phyloP scores from a whole-genome alignment of 2,113 vertebrate genomes.

The Tetrao urogallus region DNA sequence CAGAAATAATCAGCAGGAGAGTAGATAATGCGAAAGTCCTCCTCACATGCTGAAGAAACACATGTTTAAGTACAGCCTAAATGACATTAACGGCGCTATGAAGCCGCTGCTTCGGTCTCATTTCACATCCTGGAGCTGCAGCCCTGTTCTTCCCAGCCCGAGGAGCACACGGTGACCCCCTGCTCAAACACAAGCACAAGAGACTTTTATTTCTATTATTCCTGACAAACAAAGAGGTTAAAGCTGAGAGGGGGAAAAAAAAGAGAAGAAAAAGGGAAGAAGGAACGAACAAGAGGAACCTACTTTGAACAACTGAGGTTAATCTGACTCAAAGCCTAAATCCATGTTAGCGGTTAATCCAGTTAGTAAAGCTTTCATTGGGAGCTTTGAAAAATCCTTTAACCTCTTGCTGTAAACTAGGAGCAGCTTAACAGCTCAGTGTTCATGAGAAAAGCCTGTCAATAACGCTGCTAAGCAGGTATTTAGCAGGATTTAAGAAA shows the following conservation, averaged over 20 bases:
- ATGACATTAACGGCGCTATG: not conserved
- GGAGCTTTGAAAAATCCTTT: conserved; percentile 78
- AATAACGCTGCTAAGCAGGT: conserved; percentile 55
- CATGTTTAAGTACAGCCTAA: not conserved
- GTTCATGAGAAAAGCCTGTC: conserved; percentile 64
- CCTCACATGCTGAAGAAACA: not conserved
- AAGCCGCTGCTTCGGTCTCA: not conserved
- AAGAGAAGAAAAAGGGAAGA: conserved; percentile 25
- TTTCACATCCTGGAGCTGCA: not conserved
- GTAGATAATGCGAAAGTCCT: not conserved
- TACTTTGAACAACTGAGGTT: conserved; percentile 68
- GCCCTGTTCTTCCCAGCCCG: not conserved
- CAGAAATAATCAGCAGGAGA: not conserved
- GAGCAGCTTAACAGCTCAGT: conserved; percentile 62
- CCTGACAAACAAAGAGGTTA: not conserved
- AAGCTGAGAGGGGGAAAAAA: not conserved
- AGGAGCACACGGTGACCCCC: not conserved
- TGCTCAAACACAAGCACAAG: not conserved
- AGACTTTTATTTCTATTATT: not conserved
- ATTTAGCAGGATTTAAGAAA: conserved; percentile 66
- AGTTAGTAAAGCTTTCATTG: conserved; percentile 77
- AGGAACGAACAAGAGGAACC: conserved; percentile 52
- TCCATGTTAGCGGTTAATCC: conserved; percentile 79
- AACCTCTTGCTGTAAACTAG: conserved; percentile 71
- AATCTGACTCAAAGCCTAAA: conserved; percentile 76